phyloP scores from a whole-genome alignment of 2,797 vertebrate genomes.

The Ispidina lecontei region DNA sequence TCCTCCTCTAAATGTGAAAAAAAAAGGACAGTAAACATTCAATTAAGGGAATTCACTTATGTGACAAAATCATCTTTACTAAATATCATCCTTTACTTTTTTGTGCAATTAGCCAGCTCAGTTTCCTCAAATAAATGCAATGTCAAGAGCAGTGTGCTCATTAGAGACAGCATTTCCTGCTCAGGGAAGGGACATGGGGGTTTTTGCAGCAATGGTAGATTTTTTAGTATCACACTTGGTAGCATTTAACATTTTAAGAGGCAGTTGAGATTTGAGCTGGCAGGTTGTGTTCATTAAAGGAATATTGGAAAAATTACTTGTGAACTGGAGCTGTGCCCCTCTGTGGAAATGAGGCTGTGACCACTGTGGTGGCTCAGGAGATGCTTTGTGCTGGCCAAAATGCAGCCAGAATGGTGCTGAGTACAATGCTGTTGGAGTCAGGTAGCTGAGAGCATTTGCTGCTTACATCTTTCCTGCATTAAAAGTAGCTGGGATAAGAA shows the following conservation, averaged over 20 bases:
- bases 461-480: background rate
- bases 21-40: background rate
- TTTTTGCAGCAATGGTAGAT: background rate
- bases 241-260: background rate
- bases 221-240: background rate
- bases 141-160: background rate
- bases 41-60: background rate
- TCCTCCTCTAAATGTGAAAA: background rate
- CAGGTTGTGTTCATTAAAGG: background rate
- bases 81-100: slow-evolving; percentile 15
- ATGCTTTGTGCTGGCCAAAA: background rate
- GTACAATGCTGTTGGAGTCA: background rate
- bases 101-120: background rate
- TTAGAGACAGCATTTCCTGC: background rate
- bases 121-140: slow-evolving; percentile 15
- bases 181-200: background rate
- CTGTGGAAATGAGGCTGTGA: background rate
- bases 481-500: background rate
- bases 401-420: background rate
- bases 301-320: background rate
- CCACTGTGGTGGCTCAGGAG: background rate
- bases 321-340: background rate
- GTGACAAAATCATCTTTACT: background rate
- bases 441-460: background rate
- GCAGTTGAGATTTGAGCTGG: background rate